Percentiles rank a stretch among this genome's conserved stretches.
phyloP scores from a whole-genome alignment of 2,797 vertebrate genomes.

The Eulemur albifrons region DNA sequence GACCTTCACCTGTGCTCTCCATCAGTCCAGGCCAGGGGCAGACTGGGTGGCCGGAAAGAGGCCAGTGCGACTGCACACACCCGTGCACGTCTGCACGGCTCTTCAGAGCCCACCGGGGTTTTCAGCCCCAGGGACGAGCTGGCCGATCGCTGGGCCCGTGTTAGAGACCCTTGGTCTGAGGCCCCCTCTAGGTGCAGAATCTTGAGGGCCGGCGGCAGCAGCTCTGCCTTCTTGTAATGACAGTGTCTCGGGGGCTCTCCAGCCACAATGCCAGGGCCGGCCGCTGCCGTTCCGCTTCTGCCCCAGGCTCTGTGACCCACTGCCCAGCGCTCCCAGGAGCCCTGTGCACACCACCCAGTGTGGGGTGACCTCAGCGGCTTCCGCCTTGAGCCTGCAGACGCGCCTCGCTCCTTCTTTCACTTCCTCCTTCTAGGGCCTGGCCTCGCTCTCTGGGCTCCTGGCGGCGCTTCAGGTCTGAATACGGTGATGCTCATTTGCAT shows the following conservation, averaged over 20 bases:
- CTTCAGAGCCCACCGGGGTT: rapidly evolving
- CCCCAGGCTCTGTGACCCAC: neutral
- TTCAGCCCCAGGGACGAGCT: neutral
- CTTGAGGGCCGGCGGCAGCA: neutral
- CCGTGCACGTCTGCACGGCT: neutral
- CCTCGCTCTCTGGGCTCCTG: neutral
- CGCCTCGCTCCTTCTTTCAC: neutral
- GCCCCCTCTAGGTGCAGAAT: neutral
- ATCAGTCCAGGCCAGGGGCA: neutral
- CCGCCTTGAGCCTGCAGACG: neutral
- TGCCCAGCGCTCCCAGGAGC: neutral
- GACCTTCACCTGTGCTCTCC: neutral
- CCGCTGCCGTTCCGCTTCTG: rapidly evolving
- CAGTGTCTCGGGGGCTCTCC: neutral
- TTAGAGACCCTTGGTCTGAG: neutral
- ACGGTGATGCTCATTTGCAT: neutral
- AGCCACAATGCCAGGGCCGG: no score
- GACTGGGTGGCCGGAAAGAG: neutral
- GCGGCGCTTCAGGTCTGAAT: neutral
- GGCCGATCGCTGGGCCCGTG: no score
- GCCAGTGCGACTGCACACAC: neutral
- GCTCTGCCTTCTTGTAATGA: no score
- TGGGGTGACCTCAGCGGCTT: no score
- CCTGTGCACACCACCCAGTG: rapidly evolving
- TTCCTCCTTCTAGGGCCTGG: neutral